A percentile compares a stretch with the other conserved stretches of the same genome.
phyloP scores from a whole-genome alignment of 2,888 invertebrate species.

The Morpho achilles region DNA sequence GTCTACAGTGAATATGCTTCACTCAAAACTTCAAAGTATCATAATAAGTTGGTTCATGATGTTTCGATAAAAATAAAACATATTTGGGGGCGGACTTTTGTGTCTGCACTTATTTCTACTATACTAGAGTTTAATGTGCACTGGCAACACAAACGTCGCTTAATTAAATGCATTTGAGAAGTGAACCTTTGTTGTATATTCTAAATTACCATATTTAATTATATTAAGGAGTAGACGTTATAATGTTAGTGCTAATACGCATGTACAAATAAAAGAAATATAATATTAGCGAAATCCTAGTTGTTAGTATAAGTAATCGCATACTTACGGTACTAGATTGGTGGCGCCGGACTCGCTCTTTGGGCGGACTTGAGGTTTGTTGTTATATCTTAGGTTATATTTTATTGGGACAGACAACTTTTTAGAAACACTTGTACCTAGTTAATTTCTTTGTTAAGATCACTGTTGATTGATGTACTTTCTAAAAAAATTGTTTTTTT shows the following conservation, averaged over 20 bases:
- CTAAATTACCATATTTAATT: constrained; percentile 64
- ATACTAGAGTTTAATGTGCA: background rate
- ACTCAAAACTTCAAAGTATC: too few species aligned
- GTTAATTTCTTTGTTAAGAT: constrained; percentile 48
- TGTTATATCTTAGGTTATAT: constrained; percentile 74
- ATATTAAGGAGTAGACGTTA: constrained; percentile 53
- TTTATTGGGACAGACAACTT: constrained; percentile 61
- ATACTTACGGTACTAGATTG: constrained; percentile 32
- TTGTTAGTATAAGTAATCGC: constrained; percentile 43
- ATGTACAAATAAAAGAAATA: constrained; percentile 69
- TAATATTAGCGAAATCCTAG: constrained; percentile 68
- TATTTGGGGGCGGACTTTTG: too few species aligned
- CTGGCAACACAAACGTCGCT: constrained; percentile 1
- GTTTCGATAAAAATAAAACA: too few species aligned
- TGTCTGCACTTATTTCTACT: too few species aligned
- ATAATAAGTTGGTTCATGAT: too few species aligned
- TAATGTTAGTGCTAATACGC: constrained; percentile 66
- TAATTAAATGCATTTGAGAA: constrained; percentile 14
- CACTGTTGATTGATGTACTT: constrained; percentile 48
- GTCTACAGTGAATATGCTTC: too few species aligned
- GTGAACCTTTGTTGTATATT: constrained; percentile 37
- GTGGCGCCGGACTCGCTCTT: constrained; percentile 39
- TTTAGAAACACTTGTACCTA: constrained; percentile 55
- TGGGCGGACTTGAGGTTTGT: constrained; percentile 53
- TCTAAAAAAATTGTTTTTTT: constrained; percentile 33